Evolutionary conservation across 2,797 vertebrate species (phyloP).

Genomic region (Coranthus polyacanthus): DNA sequence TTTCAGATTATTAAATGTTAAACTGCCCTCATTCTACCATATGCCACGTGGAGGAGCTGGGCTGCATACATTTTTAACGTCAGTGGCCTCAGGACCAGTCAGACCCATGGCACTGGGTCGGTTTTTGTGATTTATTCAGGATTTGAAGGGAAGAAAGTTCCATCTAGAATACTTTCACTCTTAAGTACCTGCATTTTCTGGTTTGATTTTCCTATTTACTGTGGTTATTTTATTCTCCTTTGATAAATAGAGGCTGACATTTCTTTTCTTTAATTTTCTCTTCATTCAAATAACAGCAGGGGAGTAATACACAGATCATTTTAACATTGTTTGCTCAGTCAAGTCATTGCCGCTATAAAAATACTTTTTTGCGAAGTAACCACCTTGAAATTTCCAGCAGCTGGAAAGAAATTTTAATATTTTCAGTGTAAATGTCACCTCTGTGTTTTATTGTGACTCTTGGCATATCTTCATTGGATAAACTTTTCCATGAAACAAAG

Average conservation of each 20-base stretch:
- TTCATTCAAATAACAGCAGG: neutral
- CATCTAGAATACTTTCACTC: neutral
- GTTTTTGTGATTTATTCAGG: conserved; percentile 22
- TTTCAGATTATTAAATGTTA: conserved; percentile 49
- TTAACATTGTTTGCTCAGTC: neutral
- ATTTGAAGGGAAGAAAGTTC: conserved; percentile 2
- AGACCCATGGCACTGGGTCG: neutral
- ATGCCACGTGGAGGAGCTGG: conserved; percentile 34
- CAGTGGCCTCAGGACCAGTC: conserved; percentile 22
- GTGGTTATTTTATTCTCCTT: neutral
- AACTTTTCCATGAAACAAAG: conserved; percentile 6
- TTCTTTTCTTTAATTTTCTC: neutral
- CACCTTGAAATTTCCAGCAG: no score
- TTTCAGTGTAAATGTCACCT: neutral
- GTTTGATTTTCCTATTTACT: neutral
- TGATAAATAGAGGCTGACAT: neutral
- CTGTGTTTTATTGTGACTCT: neutral
- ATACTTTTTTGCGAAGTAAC: no score
- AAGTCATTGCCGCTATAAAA: no score
- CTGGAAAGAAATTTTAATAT: no score
- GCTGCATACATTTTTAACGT: conserved; percentile 53
- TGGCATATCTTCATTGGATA: neutral
- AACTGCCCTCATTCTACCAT: conserved; percentile 25
- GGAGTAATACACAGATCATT: neutral
- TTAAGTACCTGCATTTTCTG: neutral